Percentiles rank a stretch among this genome's conserved stretches.
These are phyloP conservation scores for Drosophila cognata DNA, from an alignment of 2,888 invertebrate genomes.

Conservation along the genomic window DNA sequence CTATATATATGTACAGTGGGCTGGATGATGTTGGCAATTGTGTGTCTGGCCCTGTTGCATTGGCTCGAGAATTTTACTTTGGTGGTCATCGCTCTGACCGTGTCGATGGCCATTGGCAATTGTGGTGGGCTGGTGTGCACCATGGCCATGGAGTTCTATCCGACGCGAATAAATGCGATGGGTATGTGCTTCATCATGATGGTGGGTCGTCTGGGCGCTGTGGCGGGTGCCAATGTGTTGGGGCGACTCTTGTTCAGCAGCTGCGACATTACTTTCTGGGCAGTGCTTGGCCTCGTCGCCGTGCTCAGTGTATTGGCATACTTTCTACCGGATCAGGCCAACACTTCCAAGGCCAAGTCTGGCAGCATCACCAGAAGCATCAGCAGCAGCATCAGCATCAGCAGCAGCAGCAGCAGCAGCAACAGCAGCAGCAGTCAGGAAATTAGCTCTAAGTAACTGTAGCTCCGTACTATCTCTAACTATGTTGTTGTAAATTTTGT, in stretches of 20 bases:
- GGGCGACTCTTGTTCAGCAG: constrained; percentile 69
- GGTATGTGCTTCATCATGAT: constrained; percentile 84
- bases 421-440: constrained; percentile 4
- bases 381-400: not conserved
- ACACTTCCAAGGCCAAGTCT: constrained; percentile 6
- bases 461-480: constrained; percentile 26
- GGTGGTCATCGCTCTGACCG: constrained; percentile 87
- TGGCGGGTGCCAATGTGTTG: constrained; percentile 81
- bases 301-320: constrained; percentile 52
- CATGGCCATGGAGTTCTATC: constrained; percentile 87
- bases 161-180: constrained; percentile 86
- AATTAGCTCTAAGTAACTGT: constrained; percentile 48
- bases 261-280: constrained; percentile 76
- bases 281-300: constrained; percentile 49
- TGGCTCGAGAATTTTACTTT: constrained; percentile 87
- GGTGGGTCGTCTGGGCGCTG: constrained; percentile 83
- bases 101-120: constrained; percentile 87
- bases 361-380: not conserved
- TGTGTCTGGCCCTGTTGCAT: constrained; percentile 87
- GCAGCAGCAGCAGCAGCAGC: not conserved
- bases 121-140: constrained; percentile 87
- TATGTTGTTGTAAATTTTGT: constrained; percentile 25
- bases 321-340: constrained; percentile 69
- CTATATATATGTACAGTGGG: constrained; percentile 50
- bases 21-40: constrained; percentile 86